A percentile compares a stretch with the other conserved stretches of the same genome.
Evolutionary conservation across 2,113 vertebrate species (phyloP).

Genomic region (Callocephalon fimbriatum): DNA sequence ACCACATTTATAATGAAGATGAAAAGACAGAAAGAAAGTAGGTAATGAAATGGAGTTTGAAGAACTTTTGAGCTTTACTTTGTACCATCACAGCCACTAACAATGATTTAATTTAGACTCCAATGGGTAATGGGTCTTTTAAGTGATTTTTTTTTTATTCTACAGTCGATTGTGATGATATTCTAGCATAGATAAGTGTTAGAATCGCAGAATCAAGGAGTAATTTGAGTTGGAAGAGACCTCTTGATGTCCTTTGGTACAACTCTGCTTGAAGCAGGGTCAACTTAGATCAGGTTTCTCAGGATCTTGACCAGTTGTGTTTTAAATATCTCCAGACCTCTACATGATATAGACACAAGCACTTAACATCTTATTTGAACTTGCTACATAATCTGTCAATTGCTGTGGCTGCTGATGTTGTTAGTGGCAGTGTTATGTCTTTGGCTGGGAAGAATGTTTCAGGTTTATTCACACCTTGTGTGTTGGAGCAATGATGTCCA

Average conservation of each 20-base stretch:
- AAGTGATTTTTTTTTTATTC: not conserved
- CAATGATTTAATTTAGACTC: not conserved
- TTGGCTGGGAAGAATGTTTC: not conserved
- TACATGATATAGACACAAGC: not conserved
- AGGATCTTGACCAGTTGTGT: not conserved
- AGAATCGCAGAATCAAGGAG: not conserved
- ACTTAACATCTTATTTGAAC: not conserved
- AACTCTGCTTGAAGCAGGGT: not conserved
- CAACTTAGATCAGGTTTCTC: not conserved
- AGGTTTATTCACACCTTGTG: not conserved
- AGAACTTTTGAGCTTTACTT: not conserved
- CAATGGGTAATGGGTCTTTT: not conserved
- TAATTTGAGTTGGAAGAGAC: not conserved
- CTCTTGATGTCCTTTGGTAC: not conserved
- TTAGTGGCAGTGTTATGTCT: not conserved
- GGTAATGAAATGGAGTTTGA: not conserved
- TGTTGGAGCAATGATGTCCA: not conserved
- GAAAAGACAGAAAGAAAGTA: not conserved
- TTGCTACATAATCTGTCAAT: not conserved
- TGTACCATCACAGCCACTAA: not conserved
- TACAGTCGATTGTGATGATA: not conserved
- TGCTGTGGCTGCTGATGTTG: not conserved
- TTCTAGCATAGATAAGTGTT: not conserved
- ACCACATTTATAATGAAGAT: not conserved
- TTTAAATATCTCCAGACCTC: not conserved